phyloP scores from a whole-genome alignment of 2,797 vertebrate genomes.

The Sternotherus odoratus region DNA sequence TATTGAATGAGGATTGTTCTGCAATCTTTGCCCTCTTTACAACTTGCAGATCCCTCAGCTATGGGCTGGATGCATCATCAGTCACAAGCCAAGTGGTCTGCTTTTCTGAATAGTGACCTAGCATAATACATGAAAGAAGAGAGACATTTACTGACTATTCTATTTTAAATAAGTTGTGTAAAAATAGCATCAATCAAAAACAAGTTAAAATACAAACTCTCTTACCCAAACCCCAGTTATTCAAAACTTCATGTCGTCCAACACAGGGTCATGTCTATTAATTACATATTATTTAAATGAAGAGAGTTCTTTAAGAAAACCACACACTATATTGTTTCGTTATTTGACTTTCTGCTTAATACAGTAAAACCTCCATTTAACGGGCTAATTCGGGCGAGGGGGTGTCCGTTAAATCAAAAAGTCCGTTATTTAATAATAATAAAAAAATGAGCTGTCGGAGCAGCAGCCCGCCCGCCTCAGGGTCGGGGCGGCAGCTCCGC shows the following conservation, averaged over 20 bases:
- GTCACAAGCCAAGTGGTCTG: neutral
- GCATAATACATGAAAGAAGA: neutral
- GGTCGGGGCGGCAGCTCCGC: too few relatives aligned
- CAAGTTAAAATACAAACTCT: neutral
- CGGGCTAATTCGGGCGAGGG: too few relatives aligned
- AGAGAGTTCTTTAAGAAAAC: neutral
- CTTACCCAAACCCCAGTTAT: constrained; percentile 3
- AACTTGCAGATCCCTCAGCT: fast-evolving
- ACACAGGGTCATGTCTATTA: neutral
- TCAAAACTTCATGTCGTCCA: neutral
- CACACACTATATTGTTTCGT: neutral
- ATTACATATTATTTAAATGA: neutral
- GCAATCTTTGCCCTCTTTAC: neutral
- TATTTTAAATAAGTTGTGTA: neutral
- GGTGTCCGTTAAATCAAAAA: too few relatives aligned
- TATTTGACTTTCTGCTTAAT: neutral
- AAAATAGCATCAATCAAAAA: neutral
- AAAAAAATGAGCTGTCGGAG: too few relatives aligned
- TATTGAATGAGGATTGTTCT: neutral
- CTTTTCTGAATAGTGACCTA: neutral
- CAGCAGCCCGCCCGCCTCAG: too few relatives aligned
- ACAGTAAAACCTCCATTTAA: too few relatives aligned
- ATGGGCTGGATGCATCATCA: neutral
- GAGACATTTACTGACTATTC: neutral
- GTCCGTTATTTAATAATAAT: too few relatives aligned